Base-by-base conservation (phyloP, 2,113 vertebrate species). In the Pollimyrus isidori region DNA sequence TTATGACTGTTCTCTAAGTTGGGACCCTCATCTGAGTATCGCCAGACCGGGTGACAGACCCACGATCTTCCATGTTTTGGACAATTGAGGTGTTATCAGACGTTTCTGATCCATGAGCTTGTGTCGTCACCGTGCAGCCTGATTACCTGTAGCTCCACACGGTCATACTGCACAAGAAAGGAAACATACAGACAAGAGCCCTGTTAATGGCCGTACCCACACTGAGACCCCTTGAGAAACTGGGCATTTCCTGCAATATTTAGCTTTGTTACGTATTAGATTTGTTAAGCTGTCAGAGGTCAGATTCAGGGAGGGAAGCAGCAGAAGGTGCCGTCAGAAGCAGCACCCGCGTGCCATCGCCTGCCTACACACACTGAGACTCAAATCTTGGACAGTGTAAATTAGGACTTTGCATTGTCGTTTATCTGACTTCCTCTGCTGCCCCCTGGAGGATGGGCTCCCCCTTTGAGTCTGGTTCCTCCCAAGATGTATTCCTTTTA, bases 81-180 rank as follows among this genome's bases (percentile, higher is more conserved):
- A 45, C 19, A 46, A 65, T 1, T 87, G 30, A n/a, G 26, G 35
- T 65, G 52, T 23, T 2, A 65, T 4, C 30, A 62, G 6, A 62
- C 5, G 9, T 62, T 10, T 62, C 17, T 2, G 10, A 21, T 62
- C 35, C 56, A 26, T 52, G 7, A 42, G 13, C 87, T 11, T 13
- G 39, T 19, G 87, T 39, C 23, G 7, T 46, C 35, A n/a, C 39
- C 13, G 0, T 62, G 19, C 85, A 17, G 10, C 9, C 35, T 3
- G 23, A 21, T 87, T 87, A 87, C 87, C 87, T 62, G 4, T 7
- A 87, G 23, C 35, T 87, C 87, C 56, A 87, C 0, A 17, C n/a
- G 87, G 21, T 87, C 56, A 65, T 87, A 87, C 87, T 87, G 42
- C 17, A 65, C 39, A 58, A 87, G 46, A n/a, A 87, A 42, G 39